Evolutionary conservation across 1,140 invertebrate species (phyloP), one percentile per base, ranked within the genome.

Genomic region (Panagrolaimus sp.): DNA sequence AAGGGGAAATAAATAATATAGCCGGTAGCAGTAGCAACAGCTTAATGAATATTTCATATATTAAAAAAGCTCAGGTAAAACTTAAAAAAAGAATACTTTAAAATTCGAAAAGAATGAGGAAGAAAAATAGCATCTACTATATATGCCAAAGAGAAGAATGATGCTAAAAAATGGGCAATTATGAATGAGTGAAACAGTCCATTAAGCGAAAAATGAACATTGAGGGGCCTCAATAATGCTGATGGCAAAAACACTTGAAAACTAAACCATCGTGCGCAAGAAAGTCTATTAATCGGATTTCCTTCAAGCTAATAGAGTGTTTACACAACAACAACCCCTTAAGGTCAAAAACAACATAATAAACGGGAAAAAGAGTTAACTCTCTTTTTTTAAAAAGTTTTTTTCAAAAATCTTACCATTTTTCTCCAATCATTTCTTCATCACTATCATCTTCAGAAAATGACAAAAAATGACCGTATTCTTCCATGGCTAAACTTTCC

Each of bases 181-280:
- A 38, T 38, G 32, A 38, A 38, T 38, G 7, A 38, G 32, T 38
- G 32, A 38, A 38, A 38, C 32, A 38, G 32, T 38, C 32, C 32
- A 38, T 38, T 38, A 38, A 38, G 32, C 32, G 2, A 38, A n/a
- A 38, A 38, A 38, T 38, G 32, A 38, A 38, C 32, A 38, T 38
- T 38, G 2, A n/a, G 32, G 7, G 32, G 32, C 7, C 32, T 38
- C 32, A 38, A 38, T 38, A 38, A 38, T 38, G 32, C 32, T 38
- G 28, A 58, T 21, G 52, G 52, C 52, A 58, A 58, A 58, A 58
- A 58, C 52, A 58, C 52, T 58, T 58, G 52, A 58, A 58, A 58
- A 12, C 52, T 21, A 58, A 52, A 28, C 32, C 7, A 38, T 38
- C 32, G 32, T 38, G 32, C 32, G 32, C 32, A 38, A 38, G 7